Conservation (phyloP, 2,113 vertebrate genomes). For the Anoplopoma fimbria region DNA sequence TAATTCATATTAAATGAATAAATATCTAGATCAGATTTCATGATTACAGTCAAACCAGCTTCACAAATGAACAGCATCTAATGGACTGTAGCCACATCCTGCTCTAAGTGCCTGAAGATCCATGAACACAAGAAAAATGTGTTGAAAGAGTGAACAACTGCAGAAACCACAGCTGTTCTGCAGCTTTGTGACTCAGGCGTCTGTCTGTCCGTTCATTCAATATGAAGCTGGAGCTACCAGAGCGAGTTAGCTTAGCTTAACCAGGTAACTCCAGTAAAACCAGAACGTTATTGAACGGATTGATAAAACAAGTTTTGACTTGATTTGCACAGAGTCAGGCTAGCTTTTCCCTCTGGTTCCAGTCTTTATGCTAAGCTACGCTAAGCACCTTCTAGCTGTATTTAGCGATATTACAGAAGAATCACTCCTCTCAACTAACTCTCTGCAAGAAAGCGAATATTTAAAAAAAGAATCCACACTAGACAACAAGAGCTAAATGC, state of each 20-base stretch:
- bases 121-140: background rate
- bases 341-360: too few relatives aligned
- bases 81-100: slow-evolving; percentile 29
- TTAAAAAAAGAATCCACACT: too few relatives aligned
- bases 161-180: background rate
- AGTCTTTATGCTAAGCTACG: too few relatives aligned
- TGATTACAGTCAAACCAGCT: background rate
- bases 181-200: background rate
- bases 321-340: too few relatives aligned
- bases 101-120: background rate
- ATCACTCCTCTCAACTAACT: too few relatives aligned
- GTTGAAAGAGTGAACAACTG: background rate
- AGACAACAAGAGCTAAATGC: background rate
- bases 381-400: too few relatives aligned
- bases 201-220: background rate
- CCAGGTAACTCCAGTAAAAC: too few relatives aligned
- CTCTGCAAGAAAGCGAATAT: too few relatives aligned
- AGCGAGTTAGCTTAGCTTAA: background rate
- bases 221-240: background rate
- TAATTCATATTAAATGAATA: background rate
- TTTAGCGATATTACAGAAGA: too few relatives aligned
- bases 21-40: background rate
- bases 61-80: background rate
- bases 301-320: too few relatives aligned
- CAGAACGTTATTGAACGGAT: too few relatives aligned